phyloP scores from a whole-genome alignment of 2,113 vertebrate species.

The Aplodontia rufa region DNA sequence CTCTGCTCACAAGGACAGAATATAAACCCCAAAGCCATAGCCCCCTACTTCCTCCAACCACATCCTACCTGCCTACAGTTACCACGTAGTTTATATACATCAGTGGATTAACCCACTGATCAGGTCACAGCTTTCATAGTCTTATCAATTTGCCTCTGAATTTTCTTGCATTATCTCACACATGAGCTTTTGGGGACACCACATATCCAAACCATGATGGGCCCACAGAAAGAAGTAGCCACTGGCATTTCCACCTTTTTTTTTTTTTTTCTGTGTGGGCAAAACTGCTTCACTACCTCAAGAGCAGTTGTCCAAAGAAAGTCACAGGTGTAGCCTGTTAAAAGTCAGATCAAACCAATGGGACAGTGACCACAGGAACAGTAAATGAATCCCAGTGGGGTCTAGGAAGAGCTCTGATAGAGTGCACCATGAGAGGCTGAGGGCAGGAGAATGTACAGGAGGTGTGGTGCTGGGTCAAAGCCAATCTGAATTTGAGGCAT shows the following conservation, averaged over 20 bases:
- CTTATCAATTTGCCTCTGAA: too few species aligned
- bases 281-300: background rate
- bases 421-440: rapidly evolving
- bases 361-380: background rate
- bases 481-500: background rate
- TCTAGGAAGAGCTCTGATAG: background rate
- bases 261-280: background rate
- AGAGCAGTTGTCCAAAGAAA: background rate
- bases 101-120: too few species aligned
- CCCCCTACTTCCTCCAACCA: too few species aligned
- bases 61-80: too few species aligned
- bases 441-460: background rate
- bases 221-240: background rate
- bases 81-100: too few species aligned
- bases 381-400: background rate
- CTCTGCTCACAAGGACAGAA: too few species aligned
- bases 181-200: too few species aligned
- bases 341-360: background rate
- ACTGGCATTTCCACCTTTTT: background rate
- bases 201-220: too few species aligned
- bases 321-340: background rate
- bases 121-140: too few species aligned
- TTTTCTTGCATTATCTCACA: too few species aligned
- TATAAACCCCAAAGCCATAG: too few species aligned
- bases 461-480: background rate